Conservation (phyloP, 1,140 invertebrate species). For the Acromyrmex charruanus region DNA sequence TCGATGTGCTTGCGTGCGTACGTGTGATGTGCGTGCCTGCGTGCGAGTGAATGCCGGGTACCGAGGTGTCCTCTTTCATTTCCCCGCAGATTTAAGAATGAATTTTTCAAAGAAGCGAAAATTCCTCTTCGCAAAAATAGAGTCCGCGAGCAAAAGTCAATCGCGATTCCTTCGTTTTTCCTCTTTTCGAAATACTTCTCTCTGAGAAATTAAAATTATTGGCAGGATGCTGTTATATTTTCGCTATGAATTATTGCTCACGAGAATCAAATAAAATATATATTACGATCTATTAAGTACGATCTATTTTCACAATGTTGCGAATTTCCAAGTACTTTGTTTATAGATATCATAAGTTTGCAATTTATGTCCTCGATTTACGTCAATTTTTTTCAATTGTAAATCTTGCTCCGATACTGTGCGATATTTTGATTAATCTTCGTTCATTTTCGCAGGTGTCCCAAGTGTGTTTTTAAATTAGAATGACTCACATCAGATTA, state of each 20-base stretch:
- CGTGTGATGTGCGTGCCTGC: not conserved
- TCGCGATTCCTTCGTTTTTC: not conserved
- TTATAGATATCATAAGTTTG: not conserved
- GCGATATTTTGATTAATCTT: not conserved
- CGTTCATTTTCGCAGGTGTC: not conserved
- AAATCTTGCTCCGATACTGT: not conserved
- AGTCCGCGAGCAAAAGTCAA: not conserved
- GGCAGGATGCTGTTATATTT: not conserved
- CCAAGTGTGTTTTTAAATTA: not conserved
- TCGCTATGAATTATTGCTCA: not conserved
- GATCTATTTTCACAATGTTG: not conserved
- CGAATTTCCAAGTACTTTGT: not conserved
- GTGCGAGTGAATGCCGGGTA: conserved; percentile 68
- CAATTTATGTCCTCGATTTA: not conserved
- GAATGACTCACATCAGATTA: not conserved
- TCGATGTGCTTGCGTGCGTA: conserved; percentile 50
- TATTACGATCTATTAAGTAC: not conserved
- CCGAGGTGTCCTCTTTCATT: conserved; percentile 18
- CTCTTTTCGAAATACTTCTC: not conserved
- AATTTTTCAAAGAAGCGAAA: not conserved
- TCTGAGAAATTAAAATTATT: not conserved
- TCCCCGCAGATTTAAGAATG: not conserved
- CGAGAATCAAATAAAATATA: not conserved
- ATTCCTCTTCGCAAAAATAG: not conserved
- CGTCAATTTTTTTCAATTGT: not conserved